Base-by-base conservation (phyloP, 2,888 invertebrate species). In the Lysandra bellargus region DNA sequence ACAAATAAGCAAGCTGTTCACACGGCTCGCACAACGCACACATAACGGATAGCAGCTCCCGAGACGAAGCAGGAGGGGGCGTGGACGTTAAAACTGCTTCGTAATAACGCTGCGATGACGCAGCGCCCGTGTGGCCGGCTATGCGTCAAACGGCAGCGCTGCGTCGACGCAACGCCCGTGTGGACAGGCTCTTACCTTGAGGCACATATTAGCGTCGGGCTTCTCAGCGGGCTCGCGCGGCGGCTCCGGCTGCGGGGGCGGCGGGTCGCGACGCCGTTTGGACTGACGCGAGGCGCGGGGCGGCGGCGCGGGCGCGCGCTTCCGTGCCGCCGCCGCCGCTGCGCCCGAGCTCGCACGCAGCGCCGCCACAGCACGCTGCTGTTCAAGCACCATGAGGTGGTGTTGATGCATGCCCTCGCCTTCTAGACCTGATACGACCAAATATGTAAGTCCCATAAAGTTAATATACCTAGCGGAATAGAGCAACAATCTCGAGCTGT, bases 151-250 rank as follows among this genome's bases (percentile, higher is more conserved):
- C 23, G 23, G 23, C 23, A 23, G 23, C 23, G 23, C 23, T 23
- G 23, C 23, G 23, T 23, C 23, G 23, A 23, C 23, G 23, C 23
- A 23, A 23, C 23, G 23, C 23, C 23, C 0, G 23, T 23, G 23
- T 23, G 23, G 23, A 23, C 23, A 23, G 23, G 23, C 23, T 23
- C 23, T 23, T 87, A 96, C 96, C 93, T 97, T 98, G 60, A 98
- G 95, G 85, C 97, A 97, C 97, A 98, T 97, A 87, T 97, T 97
- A 1, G 97, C 97, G 88, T 98, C 98, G 0, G 98, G 97, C 85
- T 97, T 97, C 90, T 97, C 97, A 0, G 93, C 92, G 37, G 97
- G 96, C 87, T 96, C 96, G n/a, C 96, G 91, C 60, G 96, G 95
- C 80, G 96, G 95, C 79, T 95, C 95, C 79, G 95, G 92, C 83